These are phyloP conservation scores for Cephus nigrinus DNA, from an alignment of 2,888 invertebrate species.

Conservation along the genomic window DNA sequence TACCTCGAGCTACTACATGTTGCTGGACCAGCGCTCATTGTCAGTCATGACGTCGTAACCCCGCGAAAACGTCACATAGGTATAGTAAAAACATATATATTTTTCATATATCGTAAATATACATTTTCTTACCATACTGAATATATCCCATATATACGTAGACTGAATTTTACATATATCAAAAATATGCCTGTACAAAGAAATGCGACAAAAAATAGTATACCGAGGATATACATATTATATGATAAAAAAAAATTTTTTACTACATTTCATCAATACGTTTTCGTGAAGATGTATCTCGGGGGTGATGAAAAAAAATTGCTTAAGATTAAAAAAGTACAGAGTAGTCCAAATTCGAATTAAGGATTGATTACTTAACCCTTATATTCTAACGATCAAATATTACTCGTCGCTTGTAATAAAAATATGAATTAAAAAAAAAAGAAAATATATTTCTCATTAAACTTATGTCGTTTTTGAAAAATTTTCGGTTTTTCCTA, in stretches of 20 bases:
- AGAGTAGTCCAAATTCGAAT: not conserved
- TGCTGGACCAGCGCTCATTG: not conserved
- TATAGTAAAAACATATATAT: too few relatives aligned
- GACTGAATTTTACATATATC: too few relatives aligned
- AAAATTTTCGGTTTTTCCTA: not conserved
- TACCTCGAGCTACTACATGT: not conserved
- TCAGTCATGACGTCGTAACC: not conserved
- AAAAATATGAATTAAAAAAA: not conserved
- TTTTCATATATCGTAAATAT: too few relatives aligned
- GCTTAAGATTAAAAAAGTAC: too few relatives aligned
- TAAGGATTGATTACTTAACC: not conserved
- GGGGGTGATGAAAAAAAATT: not conserved
- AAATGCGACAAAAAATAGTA: too few relatives aligned
- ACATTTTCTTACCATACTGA: too few relatives aligned
- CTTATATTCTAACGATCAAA: not conserved
- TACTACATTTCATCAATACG: too few relatives aligned
- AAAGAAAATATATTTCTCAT: too few relatives aligned
- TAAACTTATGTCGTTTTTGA: not conserved
- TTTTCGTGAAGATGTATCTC: not conserved
- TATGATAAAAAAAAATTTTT: too few relatives aligned
- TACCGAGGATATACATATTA: too few relatives aligned
- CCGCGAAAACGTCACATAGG: not conserved
- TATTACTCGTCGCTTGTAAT: not conserved
- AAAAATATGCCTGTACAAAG: too few relatives aligned
- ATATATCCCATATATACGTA: too few relatives aligned